A percentile compares a stretch with the other conserved stretches of the same genome.
These are phyloP conservation scores for Pseudococcus viburni DNA, from an alignment of 2,888 invertebrate species.

Conservation along the genomic window DNA sequence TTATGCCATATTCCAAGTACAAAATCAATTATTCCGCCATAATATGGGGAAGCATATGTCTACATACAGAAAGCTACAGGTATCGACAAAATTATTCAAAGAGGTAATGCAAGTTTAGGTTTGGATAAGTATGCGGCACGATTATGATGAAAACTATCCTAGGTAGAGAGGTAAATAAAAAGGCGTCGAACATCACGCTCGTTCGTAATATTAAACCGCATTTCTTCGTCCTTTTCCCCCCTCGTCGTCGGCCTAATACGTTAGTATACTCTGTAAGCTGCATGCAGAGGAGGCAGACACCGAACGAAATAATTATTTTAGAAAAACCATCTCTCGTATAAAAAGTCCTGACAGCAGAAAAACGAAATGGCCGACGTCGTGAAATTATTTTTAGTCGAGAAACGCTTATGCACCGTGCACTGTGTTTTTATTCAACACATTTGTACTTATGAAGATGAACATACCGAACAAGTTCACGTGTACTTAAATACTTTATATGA, in stretches of 20 bases:
- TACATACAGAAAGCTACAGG: not conserved
- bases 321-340: constrained; percentile 55
- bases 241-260: not conserved
- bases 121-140: not conserved
- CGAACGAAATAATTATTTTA: constrained; percentile 59
- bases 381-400: constrained; percentile 58
- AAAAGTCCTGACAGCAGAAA: constrained; percentile 53
- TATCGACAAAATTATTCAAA: constrained; percentile 10
- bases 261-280: not conserved
- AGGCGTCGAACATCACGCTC: constrained; percentile 64
- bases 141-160: constrained; percentile 43
- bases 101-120: not conserved
- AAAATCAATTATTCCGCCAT: constrained; percentile 55
- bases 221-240: not conserved
- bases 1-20: not conserved
- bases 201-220: constrained; percentile 50
- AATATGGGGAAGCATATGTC: not conserved
- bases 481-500: not conserved
- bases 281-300: not conserved
- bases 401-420: not conserved
- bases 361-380: constrained; percentile 58
- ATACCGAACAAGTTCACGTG: constrained; percentile 5
- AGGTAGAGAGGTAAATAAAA: not conserved
- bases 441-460: constrained; percentile 11
- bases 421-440: constrained; percentile 17